Evolutionary conservation across 2,113 vertebrate species (phyloP).

Genomic region (Lanius collurio): DNA sequence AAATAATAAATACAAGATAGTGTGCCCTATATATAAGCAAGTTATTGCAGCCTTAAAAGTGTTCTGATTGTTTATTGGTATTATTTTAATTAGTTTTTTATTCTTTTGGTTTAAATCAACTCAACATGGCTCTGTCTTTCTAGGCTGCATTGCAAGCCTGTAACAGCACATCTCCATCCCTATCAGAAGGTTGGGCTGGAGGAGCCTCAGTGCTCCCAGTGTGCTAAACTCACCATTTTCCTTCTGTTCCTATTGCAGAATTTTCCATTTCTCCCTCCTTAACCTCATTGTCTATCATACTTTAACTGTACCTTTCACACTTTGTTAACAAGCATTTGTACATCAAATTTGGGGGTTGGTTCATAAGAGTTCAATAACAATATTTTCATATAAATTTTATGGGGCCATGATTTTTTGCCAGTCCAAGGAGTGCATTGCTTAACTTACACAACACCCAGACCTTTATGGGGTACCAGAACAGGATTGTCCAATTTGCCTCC

Average conservation of each 20-base stretch:
- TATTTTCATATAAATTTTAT: background rate
- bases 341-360: background rate
- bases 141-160: background rate
- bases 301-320: background rate
- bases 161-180: rapidly evolving
- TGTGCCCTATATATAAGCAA: background rate
- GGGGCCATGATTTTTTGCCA: background rate
- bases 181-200: background rate
- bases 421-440: background rate
- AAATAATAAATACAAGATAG: background rate
- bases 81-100: background rate
- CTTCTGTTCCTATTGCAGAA: background rate
- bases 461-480: background rate
- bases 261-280: background rate
- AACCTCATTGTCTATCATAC: background rate
- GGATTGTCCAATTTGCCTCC: background rate
- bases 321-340: background rate
- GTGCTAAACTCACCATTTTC: background rate
- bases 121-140: background rate
- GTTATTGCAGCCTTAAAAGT: background rate
- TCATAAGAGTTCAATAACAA: background rate
- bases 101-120: background rate
- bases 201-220: background rate
- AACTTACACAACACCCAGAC: background rate
- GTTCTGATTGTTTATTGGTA: background rate